A percentile compares a stretch with the other conserved stretches of the same genome.
These are phyloP conservation scores for Gallinago solitaria DNA, from an alignment of 2,797 vertebrate genomes.

Conservation along the genomic window DNA sequence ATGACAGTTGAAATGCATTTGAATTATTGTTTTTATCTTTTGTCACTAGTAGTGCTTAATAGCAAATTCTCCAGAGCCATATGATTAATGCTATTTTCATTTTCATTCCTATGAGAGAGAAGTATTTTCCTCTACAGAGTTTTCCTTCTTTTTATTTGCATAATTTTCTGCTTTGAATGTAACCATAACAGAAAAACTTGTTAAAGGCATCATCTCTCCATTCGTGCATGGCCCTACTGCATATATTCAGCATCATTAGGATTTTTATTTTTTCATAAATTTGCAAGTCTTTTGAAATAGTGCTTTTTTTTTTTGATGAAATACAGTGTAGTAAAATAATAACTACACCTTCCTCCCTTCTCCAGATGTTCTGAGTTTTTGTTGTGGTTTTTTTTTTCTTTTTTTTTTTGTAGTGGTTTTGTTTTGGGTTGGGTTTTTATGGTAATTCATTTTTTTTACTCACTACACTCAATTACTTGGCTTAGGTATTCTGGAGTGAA, in stretches of 20 bases:
- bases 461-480: neutral
- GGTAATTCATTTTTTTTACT: neutral
- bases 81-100: slow-evolving; percentile 17
- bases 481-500: neutral
- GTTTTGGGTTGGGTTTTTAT: no score
- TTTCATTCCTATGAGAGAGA: neutral
- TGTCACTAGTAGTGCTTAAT: neutral
- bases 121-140: neutral
- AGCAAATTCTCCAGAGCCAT: neutral
- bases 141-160: neutral
- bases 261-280: neutral
- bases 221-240: neutral
- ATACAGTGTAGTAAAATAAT: neutral
- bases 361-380: neutral
- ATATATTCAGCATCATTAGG: neutral
- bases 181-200: neutral
- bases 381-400: neutral
- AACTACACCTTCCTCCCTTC: neutral
- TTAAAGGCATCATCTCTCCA: neutral
- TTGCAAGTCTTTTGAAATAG: neutral
- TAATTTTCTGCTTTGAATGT: slow-evolving; percentile 11
- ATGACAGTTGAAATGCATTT: neutral
- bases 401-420: neutral
- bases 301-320: neutral
- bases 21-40: neutral